Conservation (phyloP, 1,140 invertebrate genomes). For the Philopotamus ludificatus region DNA sequence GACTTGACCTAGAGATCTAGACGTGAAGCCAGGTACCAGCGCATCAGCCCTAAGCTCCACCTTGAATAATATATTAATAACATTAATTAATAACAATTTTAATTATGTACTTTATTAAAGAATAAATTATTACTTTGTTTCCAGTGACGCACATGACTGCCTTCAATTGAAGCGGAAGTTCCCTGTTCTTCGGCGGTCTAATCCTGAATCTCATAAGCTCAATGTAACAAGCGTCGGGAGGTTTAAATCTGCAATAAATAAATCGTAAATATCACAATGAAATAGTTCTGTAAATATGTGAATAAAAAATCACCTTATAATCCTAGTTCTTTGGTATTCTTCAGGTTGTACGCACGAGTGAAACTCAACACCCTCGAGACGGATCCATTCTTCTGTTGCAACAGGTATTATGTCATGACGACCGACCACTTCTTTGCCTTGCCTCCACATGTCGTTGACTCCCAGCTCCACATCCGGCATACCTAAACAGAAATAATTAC, state of each 20-base stretch:
- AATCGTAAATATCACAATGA: neutral
- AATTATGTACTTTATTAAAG: neutral
- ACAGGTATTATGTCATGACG: conserved; percentile 99
- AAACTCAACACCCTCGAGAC: conserved; percentile 91
- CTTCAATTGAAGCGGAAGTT: conserved; percentile 94
- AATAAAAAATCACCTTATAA: conserved; percentile 73
- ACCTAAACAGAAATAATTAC: conserved; percentile 56
- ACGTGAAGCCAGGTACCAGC: conserved; percentile 93
- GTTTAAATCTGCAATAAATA: conserved; percentile 77
- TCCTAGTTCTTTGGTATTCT: conserved; percentile 86
- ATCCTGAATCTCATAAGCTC: conserved; percentile 96
- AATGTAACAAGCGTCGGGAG: conserved; percentile 97
- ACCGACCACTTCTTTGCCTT: conserved; percentile 98
- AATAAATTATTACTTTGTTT: conserved; percentile 63
- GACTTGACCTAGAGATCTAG: conserved; percentile 89
- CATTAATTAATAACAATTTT: conserved; percentile 4
- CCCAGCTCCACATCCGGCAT: conserved; percentile 97
- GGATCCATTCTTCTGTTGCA: conserved; percentile 99
- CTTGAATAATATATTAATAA: conserved; percentile 48
- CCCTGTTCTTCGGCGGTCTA: conserved; percentile 92
- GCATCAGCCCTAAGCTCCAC: conserved; percentile 93
- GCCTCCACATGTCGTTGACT: conserved; percentile 92
- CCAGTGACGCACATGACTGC: conserved; percentile 82
- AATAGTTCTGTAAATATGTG: neutral
- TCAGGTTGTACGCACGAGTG: conserved; percentile 91